Percentiles rank a stretch among this genome's conserved stretches.
phyloP scores from a whole-genome alignment of 2,888 invertebrate genomes.

The Amiota mariae region DNA sequence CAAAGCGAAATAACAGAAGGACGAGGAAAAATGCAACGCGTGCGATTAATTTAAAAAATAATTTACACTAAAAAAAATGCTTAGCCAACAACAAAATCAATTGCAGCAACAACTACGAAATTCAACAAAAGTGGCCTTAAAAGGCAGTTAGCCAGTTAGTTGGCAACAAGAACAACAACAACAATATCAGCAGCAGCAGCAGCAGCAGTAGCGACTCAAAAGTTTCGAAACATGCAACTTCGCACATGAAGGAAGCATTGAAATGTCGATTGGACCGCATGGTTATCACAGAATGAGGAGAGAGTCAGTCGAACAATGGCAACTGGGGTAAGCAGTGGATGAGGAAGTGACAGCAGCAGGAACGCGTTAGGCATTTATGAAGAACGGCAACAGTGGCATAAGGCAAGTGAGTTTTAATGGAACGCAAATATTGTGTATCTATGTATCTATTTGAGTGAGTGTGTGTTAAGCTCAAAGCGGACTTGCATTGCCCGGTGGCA shows the following conservation, averaged over 20 bases:
- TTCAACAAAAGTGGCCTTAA: conserved; percentile 64
- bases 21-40: conserved; percentile 35
- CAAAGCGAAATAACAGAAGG: conserved; percentile 39
- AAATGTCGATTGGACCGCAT: conserved; percentile 51
- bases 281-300: conserved; percentile 8
- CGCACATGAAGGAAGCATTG: conserved; percentile 60
- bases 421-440: too few species aligned
- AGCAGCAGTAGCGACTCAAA: conserved; percentile 45
- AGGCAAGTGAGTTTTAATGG: too few species aligned
- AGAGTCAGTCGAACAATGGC: conserved; percentile 46
- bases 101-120: conserved; percentile 41
- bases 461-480: neutral
- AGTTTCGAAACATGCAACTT: conserved; percentile 58
- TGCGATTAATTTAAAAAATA: conserved; percentile 41
- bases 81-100: conserved; percentile 29
- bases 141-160: conserved; percentile 40
- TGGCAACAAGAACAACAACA: neutral
- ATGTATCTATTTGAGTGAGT: neutral
- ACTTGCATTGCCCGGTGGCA: conserved; percentile 11
- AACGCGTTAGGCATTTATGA: conserved; percentile 51
- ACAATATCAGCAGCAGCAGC: neutral
- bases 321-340: conserved; percentile 29
- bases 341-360: conserved; percentile 6
- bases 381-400: conserved; percentile 11
- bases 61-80: conserved; percentile 31